Evolutionary conservation across 2,113 vertebrate genomes (phyloP).

Genomic region (Pedetes capensis): DNA sequence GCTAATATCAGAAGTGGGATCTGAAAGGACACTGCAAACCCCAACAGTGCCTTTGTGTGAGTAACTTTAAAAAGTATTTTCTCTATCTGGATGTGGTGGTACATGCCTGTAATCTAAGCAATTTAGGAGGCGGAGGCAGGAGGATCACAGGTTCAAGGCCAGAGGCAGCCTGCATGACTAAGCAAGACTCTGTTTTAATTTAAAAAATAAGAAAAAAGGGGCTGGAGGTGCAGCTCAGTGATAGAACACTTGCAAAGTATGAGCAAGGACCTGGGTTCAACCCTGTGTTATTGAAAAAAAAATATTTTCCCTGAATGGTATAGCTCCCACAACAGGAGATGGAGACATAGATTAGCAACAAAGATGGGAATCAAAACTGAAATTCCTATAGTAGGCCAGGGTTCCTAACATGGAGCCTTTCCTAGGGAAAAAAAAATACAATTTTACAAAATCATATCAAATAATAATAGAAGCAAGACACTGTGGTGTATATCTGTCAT

Average conservation of each 20-base stretch:
- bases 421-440: background rate
- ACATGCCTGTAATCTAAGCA: too few relatives aligned
- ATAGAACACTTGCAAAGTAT: too few relatives aligned
- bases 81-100: too few relatives aligned
- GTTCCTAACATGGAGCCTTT: background rate
- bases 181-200: too few relatives aligned
- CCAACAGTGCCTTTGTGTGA: background rate
- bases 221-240: too few relatives aligned
- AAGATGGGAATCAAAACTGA: background rate
- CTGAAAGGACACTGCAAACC: background rate
- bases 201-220: too few relatives aligned
- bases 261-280: too few relatives aligned
- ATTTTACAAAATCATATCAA: background rate
- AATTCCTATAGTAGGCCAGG: background rate
- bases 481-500: too few relatives aligned
- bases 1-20: background rate
- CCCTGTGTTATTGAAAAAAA: too few relatives aligned
- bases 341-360: background rate
- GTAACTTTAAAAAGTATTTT: background rate
- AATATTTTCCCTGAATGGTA: fast-evolving
- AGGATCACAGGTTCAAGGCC: too few relatives aligned
- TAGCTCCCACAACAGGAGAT: background rate
- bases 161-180: too few relatives aligned
- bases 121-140: too few relatives aligned
- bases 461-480: background rate